A percentile compares a stretch with the other conserved stretches of the same genome.
Evolutionary conservation across 2,113 vertebrate genomes (phyloP).

Genomic region (Cnemophilus loriae): DNA sequence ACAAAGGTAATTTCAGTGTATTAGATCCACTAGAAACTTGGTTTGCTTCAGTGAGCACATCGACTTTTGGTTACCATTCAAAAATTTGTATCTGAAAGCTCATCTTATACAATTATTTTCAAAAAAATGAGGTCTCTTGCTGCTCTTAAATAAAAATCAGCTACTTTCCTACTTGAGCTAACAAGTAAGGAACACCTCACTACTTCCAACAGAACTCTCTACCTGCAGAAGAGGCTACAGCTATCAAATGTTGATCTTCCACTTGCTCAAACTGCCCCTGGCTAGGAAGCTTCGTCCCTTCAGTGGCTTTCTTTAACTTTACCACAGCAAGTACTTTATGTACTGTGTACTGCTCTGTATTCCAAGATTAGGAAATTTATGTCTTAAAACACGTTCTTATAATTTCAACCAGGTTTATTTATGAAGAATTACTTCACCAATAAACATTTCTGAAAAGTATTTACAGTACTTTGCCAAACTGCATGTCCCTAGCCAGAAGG

Average conservation of each 20-base stretch:
- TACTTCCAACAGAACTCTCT: not conserved
- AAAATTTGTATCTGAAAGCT: not conserved
- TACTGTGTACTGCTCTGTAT: not conserved
- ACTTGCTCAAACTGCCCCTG: not conserved
- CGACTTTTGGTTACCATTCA: not conserved
- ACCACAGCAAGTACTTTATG: not conserved
- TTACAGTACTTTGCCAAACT: not conserved
- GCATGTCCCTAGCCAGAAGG: not conserved
- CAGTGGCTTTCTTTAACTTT: not conserved
- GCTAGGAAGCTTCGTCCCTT: not conserved
- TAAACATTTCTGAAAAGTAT: not conserved
- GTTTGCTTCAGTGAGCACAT: not conserved
- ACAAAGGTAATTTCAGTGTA: not conserved
- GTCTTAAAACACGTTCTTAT: not conserved
- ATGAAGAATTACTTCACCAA: not conserved
- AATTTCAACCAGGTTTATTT: not conserved
- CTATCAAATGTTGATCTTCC: not conserved
- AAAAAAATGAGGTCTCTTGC: not conserved
- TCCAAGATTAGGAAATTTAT: not conserved
- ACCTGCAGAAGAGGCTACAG: not conserved
- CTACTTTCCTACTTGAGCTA: not conserved
- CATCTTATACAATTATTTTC: not conserved
- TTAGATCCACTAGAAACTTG: not conserved
- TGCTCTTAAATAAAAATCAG: not conserved
- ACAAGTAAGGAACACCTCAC: not conserved